phyloP scores from a whole-genome alignment of 2,113 vertebrate genomes.

The Camelus bactrianus region DNA sequence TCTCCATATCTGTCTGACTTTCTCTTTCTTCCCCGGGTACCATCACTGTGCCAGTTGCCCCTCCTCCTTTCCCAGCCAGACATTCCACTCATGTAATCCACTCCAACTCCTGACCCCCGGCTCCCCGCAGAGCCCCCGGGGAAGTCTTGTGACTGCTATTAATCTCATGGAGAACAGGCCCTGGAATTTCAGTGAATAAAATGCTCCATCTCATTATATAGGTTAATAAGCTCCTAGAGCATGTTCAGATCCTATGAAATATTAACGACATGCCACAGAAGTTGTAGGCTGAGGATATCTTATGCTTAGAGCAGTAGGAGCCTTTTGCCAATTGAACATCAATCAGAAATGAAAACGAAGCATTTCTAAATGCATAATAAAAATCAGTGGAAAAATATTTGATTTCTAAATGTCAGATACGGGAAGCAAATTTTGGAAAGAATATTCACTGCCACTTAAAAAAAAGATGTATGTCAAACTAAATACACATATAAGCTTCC shows the following conservation, averaged over 20 bases:
- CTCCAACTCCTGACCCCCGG: neutral
- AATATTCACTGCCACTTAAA: neutral
- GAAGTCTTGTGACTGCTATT: constrained; percentile 58
- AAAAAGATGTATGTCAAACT: neutral
- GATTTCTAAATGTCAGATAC: neutral
- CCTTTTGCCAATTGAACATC: constrained; percentile 43
- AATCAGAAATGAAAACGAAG: constrained; percentile 70
- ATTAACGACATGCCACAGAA: constrained; percentile 75
- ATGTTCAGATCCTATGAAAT: constrained; percentile 77
- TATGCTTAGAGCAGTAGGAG: neutral
- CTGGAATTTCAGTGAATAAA: constrained; percentile 75
- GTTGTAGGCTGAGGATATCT: constrained; percentile 61
- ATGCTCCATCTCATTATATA: constrained; percentile 77
- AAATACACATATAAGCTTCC: neutral
- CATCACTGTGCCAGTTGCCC: neutral
- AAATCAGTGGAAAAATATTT: constrained; percentile 22
- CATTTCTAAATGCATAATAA: constrained; percentile 32
- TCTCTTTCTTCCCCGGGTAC: neutral
- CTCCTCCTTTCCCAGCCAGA: neutral
- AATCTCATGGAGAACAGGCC: constrained; percentile 65
- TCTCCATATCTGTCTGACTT: neutral
- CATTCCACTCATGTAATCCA: neutral
- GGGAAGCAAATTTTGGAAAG: neutral
- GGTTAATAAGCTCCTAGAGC: constrained; percentile 78
- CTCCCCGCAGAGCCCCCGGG: neutral